Evolutionary conservation across 2,797 vertebrate genomes (phyloP), one percentile per base, ranked within the genome.

Genomic region (Champsocephalus esox): DNA sequence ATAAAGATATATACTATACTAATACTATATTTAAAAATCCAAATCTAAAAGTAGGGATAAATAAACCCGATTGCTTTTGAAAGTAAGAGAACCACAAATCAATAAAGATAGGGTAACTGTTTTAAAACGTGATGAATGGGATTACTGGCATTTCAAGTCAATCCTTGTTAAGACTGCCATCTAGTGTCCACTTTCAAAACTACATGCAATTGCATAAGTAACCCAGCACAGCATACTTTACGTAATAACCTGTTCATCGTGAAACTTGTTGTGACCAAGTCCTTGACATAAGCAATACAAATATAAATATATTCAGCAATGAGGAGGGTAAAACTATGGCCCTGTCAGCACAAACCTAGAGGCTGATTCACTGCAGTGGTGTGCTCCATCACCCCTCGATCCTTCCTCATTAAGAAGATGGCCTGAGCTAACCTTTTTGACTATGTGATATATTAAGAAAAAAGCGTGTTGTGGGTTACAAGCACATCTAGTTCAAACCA

Each of bases 131-230:
- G 12, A 43, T 28, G 1, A 7, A 38, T 10, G 9, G 12, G 7
- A 66, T 7, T 19, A 9, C 12, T 2, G 9, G 14, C 4, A n/a
- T 56, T 50, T 5, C 0, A 50, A 17, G 52, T n/a, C 3, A 10
- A 51, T 11, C 45, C 41, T 70, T 58, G 17, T 41, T 2, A 46
- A 78, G 28, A 74, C 54, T 72, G 56, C 67, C 85, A 79, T 79
- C 86, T 84, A 77, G 76, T 72, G 82, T 65, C 0, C 0, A 51
- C 8, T 58, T 71, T 6, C 17, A 73, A 16, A 77, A n/a, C 59
- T 59, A 19, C 32, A 80, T 48, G 32, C 11, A 17, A 38, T 10
- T 9, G 10, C 13, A 34, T 32, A 28, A 32, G 10, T 56, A 60
- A 61, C 13, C 34, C 11, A 19, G 3, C 9, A 12, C 14, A 17